These are phyloP conservation scores for Corythornis vintsioides DNA, from an alignment of 2,113 vertebrate species.

Conservation along the genomic window DNA sequence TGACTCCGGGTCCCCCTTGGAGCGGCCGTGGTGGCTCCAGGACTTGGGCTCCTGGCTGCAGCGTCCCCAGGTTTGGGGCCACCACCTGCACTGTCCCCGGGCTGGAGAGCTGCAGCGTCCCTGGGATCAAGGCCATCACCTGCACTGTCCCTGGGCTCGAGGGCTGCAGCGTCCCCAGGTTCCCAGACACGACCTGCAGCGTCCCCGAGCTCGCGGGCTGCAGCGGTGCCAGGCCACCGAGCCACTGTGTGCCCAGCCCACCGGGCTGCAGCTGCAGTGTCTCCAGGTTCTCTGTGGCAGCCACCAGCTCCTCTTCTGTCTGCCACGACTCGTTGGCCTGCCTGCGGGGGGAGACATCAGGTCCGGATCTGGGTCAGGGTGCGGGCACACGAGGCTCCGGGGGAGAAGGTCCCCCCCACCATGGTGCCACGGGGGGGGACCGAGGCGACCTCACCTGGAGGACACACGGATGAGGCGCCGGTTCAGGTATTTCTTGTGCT, in stretches of 20 bases:
- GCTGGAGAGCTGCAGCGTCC: background rate
- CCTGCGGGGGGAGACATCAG: background rate
- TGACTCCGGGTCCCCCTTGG: background rate
- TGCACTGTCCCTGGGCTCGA: fast-evolving
- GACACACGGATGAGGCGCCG: constrained; percentile 76
- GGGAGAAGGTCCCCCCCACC: background rate
- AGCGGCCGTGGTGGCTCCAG: background rate
- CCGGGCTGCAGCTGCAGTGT: background rate
- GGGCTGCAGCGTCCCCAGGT: background rate
- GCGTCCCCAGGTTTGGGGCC: fast-evolving
- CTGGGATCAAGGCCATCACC: fast-evolving
- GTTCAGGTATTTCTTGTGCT: constrained; percentile 71
- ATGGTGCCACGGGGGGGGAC: fast-evolving
- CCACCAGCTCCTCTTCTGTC: constrained; percentile 11
- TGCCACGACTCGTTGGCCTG: background rate
- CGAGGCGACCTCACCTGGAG: constrained; percentile 41
- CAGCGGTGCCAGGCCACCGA: background rate
- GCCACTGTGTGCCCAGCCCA: background rate
- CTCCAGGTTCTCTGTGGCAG: background rate
- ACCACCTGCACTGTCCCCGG: fast-evolving
- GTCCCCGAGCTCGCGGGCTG: background rate
- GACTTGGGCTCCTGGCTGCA: background rate
- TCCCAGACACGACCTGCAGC: background rate
- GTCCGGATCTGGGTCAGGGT: background rate
- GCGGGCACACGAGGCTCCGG: fast-evolving